A percentile compares a stretch with the other conserved stretches of the same genome.
Conservation (phyloP, 2,888 invertebrate species). For the Tetragonula carbonaria region DNA sequence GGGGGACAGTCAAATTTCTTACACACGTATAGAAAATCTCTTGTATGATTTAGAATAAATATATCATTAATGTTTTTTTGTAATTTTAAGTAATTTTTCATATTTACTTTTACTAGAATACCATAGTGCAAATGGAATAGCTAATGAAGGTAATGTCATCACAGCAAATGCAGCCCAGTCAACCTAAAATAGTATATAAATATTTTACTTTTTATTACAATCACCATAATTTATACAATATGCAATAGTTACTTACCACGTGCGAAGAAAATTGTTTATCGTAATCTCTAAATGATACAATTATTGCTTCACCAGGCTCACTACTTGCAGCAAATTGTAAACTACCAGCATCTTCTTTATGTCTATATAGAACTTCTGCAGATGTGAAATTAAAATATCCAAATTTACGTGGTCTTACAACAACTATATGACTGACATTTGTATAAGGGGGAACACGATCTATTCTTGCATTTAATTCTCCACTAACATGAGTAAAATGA, state of each 20-base stretch:
- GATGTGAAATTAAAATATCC: slow-evolving; percentile 99
- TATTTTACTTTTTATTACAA: slow-evolving; percentile 10
- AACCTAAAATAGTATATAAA: slow-evolving; percentile 84
- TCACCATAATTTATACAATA: not conserved
- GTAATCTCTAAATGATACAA: slow-evolving; percentile 96
- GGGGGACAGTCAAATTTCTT: slow-evolving; percentile 76
- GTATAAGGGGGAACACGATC: slow-evolving; percentile 96
- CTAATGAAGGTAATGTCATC: slow-evolving; percentile 97
- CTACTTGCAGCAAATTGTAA: slow-evolving; percentile 88
- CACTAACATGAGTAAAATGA: slow-evolving; percentile 95
- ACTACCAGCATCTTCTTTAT: slow-evolving; percentile 92
- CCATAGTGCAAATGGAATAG: slow-evolving; percentile 97
- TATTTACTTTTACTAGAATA: slow-evolving; percentile 97
- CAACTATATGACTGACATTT: slow-evolving; percentile 97
- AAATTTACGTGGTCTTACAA: slow-evolving; percentile 94
- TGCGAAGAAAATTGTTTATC: slow-evolving; percentile 99
- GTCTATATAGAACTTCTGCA: slow-evolving; percentile 95
- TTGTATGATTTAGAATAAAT: slow-evolving; percentile 54
- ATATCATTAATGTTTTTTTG: slow-evolving; percentile 86
- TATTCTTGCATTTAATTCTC: slow-evolving; percentile 92
- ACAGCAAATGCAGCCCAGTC: slow-evolving; percentile 99
- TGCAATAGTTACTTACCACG: slow-evolving; percentile 86
- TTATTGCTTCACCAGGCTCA: slow-evolving; percentile 98
- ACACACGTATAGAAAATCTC: slow-evolving; percentile 73
- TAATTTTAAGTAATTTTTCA: slow-evolving; percentile 89